These are phyloP conservation scores for Tuta absoluta DNA, from an alignment of 2,888 invertebrate species.

Conservation along the genomic window DNA sequence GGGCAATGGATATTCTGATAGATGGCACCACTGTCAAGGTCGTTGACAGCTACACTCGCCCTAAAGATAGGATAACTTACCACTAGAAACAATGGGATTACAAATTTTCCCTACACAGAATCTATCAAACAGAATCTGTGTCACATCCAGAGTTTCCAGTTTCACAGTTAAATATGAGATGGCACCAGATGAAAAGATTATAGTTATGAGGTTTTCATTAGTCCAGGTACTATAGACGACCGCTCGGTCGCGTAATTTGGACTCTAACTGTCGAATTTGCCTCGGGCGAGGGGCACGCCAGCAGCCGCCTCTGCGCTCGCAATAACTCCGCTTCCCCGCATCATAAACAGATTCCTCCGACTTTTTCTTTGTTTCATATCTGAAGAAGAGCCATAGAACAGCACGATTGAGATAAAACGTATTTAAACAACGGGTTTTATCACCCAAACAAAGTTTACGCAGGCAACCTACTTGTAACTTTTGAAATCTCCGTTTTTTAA, in stretches of 20 bases:
- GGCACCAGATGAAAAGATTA: conserved; percentile 90
- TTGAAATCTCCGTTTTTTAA: conserved; percentile 89
- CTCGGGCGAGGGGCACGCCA: conserved; percentile 73
- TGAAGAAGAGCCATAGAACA: conserved; percentile 38
- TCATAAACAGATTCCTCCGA: conserved; percentile 74
- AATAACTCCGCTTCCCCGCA: conserved; percentile 85
- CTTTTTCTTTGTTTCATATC: conserved; percentile 75
- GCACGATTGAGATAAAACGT: not conserved
- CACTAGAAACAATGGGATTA: conserved; percentile 63
- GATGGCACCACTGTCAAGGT: too few relatives aligned
- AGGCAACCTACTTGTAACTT: conserved; percentile 85
- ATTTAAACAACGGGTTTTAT: not conserved
- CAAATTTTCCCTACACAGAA: conserved; percentile 89
- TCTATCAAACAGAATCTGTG: conserved; percentile 91
- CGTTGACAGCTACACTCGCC: too few relatives aligned
- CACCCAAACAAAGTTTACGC: conserved; percentile 21
- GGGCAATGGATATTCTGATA: too few relatives aligned
- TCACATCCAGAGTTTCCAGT: conserved; percentile 86
- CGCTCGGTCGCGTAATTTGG: conserved; percentile 84
- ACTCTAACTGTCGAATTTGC: conserved; percentile 90
- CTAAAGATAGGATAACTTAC: conserved; percentile 44
- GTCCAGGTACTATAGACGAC: conserved; percentile 87
- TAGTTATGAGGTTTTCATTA: conserved; percentile 82
- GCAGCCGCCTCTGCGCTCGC: conserved; percentile 84
- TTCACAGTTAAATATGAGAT: conserved; percentile 88